Base-by-base conservation (phyloP, 2,113 vertebrate genomes). In the Coptodon bakossiorum region DNA sequence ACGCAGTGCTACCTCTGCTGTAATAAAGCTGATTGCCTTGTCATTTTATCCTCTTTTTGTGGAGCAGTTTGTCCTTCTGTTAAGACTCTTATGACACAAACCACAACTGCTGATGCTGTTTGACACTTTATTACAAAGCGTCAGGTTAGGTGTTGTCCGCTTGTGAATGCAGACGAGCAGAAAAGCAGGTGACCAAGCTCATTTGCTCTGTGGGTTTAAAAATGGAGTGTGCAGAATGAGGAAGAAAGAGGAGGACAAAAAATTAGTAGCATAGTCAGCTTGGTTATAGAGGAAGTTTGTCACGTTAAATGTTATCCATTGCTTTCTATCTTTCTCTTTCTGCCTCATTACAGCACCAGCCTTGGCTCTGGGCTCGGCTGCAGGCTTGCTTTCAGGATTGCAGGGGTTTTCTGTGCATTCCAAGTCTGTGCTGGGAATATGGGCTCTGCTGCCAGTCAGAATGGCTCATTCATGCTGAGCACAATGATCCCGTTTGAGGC, bases 401-500 rank as follows among this genome's bases (percentile, higher is more conserved):
- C 73, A 57, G 81, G 76, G 63, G 53, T 91, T 90, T 84, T 89
- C 89, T 84, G 22, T 90, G 90, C 90, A 91, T 92, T 94, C 91
- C 93, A 85, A 85, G 86, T 73, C 84, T 34, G 80, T 13, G 48
- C 85, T 71, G 87, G 93, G 90, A 88, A 91, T 89, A 83, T 88
- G 92, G 90, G 82, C 89, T 87, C 84, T 85, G 73, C 86, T 36
- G 88, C 82, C 57, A 73, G 81, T 94, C 88, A 92, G 91, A 95
- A 73, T 71, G 84, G 27, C 91, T 93, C 92, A 94, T 95, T 96
- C 95, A 95, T 93, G 66, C 88, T n/a, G 90, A 91, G 85, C 82
- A 93, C 95, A 95, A 93, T 91, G 94, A 90, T 91, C 85, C 86
- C 57, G 80, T 89, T 92, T 92, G 89, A 93, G 81, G 57, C 87